Conservation (phyloP, 2,797 vertebrate species). For the Scolopax rusticola region DNA sequence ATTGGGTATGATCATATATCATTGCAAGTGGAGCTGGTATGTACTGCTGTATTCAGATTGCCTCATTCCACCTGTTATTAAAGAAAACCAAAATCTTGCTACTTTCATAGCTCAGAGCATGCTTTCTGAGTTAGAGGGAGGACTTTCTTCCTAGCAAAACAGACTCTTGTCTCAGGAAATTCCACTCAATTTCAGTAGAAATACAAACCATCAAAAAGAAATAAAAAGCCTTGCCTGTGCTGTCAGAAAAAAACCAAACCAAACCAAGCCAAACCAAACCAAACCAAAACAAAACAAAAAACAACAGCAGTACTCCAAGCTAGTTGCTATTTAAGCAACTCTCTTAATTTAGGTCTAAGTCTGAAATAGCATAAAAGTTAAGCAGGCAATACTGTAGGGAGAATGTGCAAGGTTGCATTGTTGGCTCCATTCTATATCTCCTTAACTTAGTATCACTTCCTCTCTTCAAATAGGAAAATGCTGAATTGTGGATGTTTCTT, state of each 20-base stretch:
- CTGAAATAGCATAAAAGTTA: not conserved
- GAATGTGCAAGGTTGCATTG: not conserved
- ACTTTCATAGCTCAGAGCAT: not conserved
- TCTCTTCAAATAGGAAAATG: not conserved
- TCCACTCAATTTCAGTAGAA: not conserved
- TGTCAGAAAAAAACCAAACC: not conserved
- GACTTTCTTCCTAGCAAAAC: not conserved
- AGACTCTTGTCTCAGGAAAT: not conserved
- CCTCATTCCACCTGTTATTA: not conserved
- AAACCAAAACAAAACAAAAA: not conserved
- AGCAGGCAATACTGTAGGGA: not conserved
- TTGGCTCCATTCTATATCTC: not conserved
- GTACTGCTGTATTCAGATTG: not conserved
- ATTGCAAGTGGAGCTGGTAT: not conserved
- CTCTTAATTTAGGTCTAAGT: not conserved
- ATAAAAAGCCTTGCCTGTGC: not conserved
- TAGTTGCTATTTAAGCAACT: not conserved
- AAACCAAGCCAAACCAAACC: too few relatives aligned
- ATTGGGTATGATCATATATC: not conserved
- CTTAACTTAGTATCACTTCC: not conserved
- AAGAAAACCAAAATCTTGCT: not conserved
- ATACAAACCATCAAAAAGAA: not conserved
- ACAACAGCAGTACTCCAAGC: not conserved
- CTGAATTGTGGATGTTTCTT: not conserved
- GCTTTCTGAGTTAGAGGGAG: not conserved